Percentiles rank a stretch among this genome's conserved stretches.
phyloP scores from a whole-genome alignment of 2,888 invertebrate genomes.

The Amphipoea oculea region DNA sequence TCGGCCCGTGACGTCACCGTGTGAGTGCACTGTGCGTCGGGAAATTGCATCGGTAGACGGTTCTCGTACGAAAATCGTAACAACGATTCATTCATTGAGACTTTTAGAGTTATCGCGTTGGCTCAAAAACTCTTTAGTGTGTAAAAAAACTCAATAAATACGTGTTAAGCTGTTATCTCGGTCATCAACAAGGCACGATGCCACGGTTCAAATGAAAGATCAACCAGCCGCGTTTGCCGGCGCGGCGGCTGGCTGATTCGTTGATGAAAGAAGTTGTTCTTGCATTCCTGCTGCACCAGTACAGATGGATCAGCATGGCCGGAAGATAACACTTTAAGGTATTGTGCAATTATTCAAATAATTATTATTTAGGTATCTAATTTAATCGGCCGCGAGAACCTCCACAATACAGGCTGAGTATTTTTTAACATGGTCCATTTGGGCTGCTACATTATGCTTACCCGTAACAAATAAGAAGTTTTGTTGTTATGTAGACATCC shows the following conservation, averaged over 20 bases:
- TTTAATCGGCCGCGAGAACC: not conserved
- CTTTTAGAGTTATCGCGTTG: too few species aligned
- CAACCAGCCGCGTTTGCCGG: not conserved
- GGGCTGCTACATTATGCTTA: not conserved
- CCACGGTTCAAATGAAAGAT: not conserved
- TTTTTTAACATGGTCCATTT: not conserved
- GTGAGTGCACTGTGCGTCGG: not conserved
- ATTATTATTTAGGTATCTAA: not conserved
- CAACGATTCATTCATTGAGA: not conserved
- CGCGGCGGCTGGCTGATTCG: not conserved
- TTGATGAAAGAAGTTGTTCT: not conserved
- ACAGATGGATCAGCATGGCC: not conserved
- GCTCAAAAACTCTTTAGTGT: not conserved
- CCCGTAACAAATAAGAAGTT: not conserved
- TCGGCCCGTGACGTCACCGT: conserved; percentile 14
- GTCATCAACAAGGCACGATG: not conserved
- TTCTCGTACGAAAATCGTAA: too few species aligned
- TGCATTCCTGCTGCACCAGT: not conserved
- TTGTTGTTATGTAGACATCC: not conserved
- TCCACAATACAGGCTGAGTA: not conserved
- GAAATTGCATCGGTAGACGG: not conserved
- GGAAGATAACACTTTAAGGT: conserved; percentile 1
- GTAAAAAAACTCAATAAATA: not conserved
- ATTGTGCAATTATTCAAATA: not conserved
- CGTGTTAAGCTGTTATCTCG: not conserved